phyloP scores from a whole-genome alignment of 2,888 invertebrate species.

The Drosophila aldrichi region DNA sequence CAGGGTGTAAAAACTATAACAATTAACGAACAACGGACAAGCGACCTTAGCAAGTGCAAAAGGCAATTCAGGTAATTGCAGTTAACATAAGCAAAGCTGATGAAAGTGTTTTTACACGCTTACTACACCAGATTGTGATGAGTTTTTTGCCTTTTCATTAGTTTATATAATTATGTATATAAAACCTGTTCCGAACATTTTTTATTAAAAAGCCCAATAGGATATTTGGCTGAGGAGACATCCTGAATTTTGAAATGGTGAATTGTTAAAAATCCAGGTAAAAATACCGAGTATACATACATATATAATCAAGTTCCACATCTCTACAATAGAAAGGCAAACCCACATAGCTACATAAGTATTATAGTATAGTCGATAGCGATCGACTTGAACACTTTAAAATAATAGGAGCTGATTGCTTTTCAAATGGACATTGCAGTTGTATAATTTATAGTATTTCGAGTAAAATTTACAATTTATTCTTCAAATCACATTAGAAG shows the following conservation, averaged over 20 bases:
- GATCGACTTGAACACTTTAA: not conserved
- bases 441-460: not conserved
- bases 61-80: not conserved
- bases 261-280: not conserved
- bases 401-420: not conserved
- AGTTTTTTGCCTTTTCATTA: not conserved
- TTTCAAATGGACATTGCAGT: not conserved
- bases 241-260: not conserved
- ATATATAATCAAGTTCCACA: no score
- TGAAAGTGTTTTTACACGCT: not conserved
- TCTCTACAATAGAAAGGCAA: no score
- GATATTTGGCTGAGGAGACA: not conserved
- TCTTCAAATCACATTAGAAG: conserved; percentile 40
- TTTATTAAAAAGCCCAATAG: not conserved
- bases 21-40: not conserved
- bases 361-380: not conserved
- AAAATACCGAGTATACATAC: not conserved
- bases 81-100: not conserved
- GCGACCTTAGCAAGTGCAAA: not conserved
- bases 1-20: conserved; percentile 1
- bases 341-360: no score
- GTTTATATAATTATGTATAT: not conserved
- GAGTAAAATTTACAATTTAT: conserved; percentile 1
- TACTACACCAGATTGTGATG: not conserved
- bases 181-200: not conserved